phyloP scores from a whole-genome alignment of 2,113 vertebrate species.

The Rana temporaria region DNA sequence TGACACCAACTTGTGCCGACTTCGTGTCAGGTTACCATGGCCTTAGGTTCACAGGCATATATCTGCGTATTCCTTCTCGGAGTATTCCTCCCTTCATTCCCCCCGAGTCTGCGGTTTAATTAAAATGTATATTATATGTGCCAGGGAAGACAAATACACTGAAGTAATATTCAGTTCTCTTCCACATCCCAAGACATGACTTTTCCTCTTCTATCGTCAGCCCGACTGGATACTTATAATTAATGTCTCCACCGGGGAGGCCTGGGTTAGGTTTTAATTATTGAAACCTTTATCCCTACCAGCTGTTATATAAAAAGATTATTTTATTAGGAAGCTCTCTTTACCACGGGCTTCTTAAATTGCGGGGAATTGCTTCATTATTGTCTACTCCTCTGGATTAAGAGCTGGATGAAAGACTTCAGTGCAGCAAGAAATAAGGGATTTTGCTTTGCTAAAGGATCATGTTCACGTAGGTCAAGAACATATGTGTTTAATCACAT shows the following conservation, averaged over 20 bases:
- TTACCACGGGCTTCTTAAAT: neutral
- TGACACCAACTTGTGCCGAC: no score
- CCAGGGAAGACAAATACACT: neutral
- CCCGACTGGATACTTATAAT: conserved; percentile 40
- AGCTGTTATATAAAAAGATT: conserved; percentile 33
- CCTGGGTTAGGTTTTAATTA: conserved; percentile 41
- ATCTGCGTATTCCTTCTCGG: no score
- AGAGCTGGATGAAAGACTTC: neutral
- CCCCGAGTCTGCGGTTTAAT: no score
- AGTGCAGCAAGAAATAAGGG: neutral
- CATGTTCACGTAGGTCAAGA: neutral
- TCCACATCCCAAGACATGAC: neutral
- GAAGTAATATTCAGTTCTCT: conserved; percentile 1
- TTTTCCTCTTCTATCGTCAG: conserved; percentile 4
- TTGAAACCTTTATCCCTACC: conserved; percentile 31
- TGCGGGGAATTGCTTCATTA: neutral
- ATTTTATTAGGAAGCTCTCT: conserved; percentile 23
- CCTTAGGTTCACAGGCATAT: no score
- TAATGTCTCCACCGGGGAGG: conserved; percentile 39
- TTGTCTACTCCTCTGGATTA: neutral
- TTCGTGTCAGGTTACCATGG: no score
- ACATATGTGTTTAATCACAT: conserved; percentile 6
- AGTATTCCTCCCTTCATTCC: no score
- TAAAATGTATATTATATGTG: neutral
- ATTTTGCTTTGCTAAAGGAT: neutral